phyloP scores from a whole-genome alignment of 2,113 vertebrate species.

The Lophius piscatorius region DNA sequence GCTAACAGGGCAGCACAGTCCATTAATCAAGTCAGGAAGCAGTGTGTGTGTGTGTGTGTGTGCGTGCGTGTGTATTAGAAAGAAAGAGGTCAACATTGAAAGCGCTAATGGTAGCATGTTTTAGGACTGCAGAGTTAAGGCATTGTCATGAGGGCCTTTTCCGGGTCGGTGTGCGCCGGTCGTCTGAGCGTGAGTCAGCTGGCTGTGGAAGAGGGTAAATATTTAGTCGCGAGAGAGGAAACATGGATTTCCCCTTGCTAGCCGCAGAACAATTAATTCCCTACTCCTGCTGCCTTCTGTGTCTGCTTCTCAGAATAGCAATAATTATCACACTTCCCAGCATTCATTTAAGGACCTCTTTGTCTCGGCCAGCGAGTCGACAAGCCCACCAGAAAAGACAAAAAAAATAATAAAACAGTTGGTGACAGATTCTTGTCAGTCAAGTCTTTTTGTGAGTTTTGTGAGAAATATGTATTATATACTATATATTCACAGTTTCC shows the following conservation, averaged over 20 bases:
- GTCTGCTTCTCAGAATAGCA: slow-evolving; percentile 75
- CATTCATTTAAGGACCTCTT: slow-evolving; percentile 77
- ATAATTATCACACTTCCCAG: slow-evolving; percentile 87
- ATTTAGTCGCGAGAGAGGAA: slow-evolving; percentile 76
- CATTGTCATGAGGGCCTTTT: slow-evolving; percentile 39
- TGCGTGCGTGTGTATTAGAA: slow-evolving; percentile 17
- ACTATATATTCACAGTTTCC: neutral
- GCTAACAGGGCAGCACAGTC: slow-evolving; percentile 64
- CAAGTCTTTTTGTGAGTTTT: neutral
- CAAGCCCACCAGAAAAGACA: slow-evolving; percentile 4
- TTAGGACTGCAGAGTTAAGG: slow-evolving; percentile 33
- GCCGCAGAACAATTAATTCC: slow-evolving; percentile 78
- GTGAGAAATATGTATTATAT: slow-evolving; percentile 2
- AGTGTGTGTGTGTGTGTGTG: slow-evolving; percentile 54
- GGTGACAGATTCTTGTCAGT: slow-evolving; percentile 24
- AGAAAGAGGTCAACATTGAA: no score
- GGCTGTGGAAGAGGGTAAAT: slow-evolving; percentile 72
- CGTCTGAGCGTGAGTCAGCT: slow-evolving; percentile 74
- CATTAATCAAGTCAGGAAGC: slow-evolving; percentile 82
- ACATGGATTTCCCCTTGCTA: slow-evolving; percentile 81
- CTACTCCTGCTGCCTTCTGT: slow-evolving; percentile 63
- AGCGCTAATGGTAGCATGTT: slow-evolving; percentile 54
- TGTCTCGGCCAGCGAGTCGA: slow-evolving; percentile 50
- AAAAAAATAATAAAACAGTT: neutral
- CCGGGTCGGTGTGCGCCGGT: slow-evolving; percentile 43